These are phyloP conservation scores for Cryptus armator DNA, from an alignment of 2,888 invertebrate genomes.

Conservation along the genomic window DNA sequence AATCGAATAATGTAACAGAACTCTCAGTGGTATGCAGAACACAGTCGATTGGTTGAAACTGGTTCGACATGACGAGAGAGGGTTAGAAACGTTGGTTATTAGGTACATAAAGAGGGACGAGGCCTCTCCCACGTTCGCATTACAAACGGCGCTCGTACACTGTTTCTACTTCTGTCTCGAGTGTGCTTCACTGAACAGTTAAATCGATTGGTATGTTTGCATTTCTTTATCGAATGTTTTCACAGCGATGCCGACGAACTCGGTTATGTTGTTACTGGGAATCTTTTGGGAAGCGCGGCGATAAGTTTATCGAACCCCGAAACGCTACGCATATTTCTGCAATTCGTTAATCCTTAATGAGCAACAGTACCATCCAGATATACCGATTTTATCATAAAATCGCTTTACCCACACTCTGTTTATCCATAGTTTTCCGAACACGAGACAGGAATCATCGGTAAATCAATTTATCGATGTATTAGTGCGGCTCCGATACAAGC, in stretches of 20 bases:
- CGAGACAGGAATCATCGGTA: too few relatives aligned
- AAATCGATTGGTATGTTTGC: background rate
- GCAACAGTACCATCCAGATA: too few relatives aligned
- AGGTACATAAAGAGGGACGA: slow-evolving; percentile 47
- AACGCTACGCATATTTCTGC: too few relatives aligned
- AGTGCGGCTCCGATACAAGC: too few relatives aligned
- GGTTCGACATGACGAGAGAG: slow-evolving; percentile 34
- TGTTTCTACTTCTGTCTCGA: slow-evolving; percentile 4
- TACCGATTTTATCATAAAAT: too few relatives aligned
- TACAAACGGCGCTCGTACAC: background rate
- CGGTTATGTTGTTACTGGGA: too few relatives aligned
- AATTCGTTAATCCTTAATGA: too few relatives aligned
- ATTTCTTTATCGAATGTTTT: background rate
- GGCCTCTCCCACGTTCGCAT: background rate
- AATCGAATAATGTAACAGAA: slow-evolving; percentile 70
- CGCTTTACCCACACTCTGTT: too few relatives aligned
- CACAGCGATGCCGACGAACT: background rate
- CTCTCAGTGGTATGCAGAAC: slow-evolving; percentile 42
- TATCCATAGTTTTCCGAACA: too few relatives aligned
- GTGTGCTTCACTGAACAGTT: slow-evolving; percentile 3
- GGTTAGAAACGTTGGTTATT: slow-evolving; percentile 59
- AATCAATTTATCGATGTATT: too few relatives aligned
- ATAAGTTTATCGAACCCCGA: too few relatives aligned
- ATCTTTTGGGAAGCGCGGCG: too few relatives aligned
- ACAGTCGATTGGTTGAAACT: slow-evolving; percentile 37